Evolutionary conservation across 2,113 vertebrate species (phyloP).

Genomic region (Tylochromis polylepis): DNA sequence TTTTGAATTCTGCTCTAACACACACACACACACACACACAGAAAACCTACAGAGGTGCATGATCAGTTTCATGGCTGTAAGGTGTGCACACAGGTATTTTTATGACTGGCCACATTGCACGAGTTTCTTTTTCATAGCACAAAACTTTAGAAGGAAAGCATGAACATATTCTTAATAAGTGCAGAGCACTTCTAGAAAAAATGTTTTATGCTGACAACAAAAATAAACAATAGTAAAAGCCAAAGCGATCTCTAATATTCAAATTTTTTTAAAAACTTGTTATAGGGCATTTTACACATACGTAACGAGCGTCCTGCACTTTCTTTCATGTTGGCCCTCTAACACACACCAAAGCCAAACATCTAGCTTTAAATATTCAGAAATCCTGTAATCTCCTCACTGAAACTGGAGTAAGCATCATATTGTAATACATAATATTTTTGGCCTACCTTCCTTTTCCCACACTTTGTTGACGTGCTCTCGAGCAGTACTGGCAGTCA

Average conservation of each 20-base stretch:
- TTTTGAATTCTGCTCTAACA: background rate
- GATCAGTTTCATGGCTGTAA: background rate
- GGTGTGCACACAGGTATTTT: background rate
- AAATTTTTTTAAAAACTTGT: background rate
- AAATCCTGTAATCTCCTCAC: background rate
- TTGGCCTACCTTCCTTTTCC: conserved; percentile 84
- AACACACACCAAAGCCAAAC: background rate
- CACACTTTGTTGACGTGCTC: conserved; percentile 82
- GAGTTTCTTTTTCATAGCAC: no score
- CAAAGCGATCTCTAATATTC: background rate
- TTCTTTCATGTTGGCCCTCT: background rate
- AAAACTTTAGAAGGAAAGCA: background rate
- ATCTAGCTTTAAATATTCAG: background rate
- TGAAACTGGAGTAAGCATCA: background rate
- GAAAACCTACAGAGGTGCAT: background rate
- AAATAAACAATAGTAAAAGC: background rate
- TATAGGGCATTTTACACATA: background rate
- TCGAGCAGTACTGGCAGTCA: conserved; percentile 83
- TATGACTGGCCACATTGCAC: background rate
- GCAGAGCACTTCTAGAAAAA: background rate
- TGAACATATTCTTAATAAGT: background rate
- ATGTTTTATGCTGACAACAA: no score
- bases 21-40: background rate
- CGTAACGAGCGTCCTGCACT: background rate
- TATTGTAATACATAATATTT: background rate